Conservation (phyloP, 2,888 invertebrate genomes). For the Ochropleura leucogaster region DNA sequence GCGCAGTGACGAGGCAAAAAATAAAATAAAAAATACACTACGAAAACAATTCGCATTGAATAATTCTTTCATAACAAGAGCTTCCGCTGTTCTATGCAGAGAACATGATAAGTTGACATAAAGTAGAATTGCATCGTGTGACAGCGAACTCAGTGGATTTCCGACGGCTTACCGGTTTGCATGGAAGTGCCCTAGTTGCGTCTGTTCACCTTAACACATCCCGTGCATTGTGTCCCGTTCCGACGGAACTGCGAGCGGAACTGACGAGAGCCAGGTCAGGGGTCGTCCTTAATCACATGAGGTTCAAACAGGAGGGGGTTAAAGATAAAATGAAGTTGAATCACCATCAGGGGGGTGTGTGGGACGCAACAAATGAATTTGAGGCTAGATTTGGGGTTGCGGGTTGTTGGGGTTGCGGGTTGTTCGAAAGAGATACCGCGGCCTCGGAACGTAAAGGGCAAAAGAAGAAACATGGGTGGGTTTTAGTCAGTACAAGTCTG, state of each 20-base stretch:
- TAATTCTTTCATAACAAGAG: not conserved
- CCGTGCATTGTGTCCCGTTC: conserved; percentile 36
- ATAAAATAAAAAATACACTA: not conserved
- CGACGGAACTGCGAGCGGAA: conserved; percentile 47
- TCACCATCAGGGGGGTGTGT: no score
- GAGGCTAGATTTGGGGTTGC: no score
- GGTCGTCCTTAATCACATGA: no score
- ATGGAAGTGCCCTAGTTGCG: conserved; percentile 23
- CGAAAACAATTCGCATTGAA: not conserved
- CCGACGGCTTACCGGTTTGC: conserved; percentile 12
- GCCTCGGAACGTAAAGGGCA: no score
- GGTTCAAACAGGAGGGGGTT: no score
- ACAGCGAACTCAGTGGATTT: conserved; percentile 26
- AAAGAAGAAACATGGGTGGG: no score
- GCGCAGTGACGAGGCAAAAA: not conserved
- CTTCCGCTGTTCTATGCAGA: not conserved
- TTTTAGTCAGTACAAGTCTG: no score
- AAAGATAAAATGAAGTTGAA: no score
- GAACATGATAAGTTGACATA: conserved; percentile 10
- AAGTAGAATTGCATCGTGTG: conserved; percentile 6
- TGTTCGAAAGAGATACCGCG: no score
- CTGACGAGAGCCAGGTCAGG: conserved; percentile 27
- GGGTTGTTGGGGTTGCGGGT: no score
- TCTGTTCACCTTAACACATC: conserved; percentile 31
- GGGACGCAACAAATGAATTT: no score